Conservation (phyloP, 1,140 invertebrate genomes). For the Meloidogyne hapla region DNA sequence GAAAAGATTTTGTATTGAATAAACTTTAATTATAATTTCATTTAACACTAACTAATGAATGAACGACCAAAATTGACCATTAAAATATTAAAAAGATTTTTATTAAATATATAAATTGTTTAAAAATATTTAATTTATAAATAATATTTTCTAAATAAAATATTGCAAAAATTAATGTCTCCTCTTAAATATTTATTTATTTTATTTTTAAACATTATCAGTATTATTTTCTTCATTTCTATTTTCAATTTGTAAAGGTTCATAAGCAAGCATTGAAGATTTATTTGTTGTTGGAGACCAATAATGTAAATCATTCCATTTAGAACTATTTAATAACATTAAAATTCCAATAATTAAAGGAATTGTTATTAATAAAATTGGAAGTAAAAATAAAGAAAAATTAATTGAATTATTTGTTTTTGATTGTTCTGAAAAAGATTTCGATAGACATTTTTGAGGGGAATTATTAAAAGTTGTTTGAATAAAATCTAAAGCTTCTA, state of each 20-base stretch:
- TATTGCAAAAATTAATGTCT: too few species aligned
- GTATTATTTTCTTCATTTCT: not conserved
- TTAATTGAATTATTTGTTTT: not conserved
- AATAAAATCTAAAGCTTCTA: conserved; percentile 1
- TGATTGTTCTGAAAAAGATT: not conserved
- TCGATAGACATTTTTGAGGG: not conserved
- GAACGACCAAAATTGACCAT: too few species aligned
- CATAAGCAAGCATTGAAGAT: not conserved
- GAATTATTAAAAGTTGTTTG: not conserved
- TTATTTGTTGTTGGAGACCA: not conserved
- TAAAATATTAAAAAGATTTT: too few species aligned
- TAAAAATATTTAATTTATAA: too few species aligned
- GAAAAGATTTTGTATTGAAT: too few species aligned
- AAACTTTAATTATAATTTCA: too few species aligned
- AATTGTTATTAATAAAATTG: not conserved
- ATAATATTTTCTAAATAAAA: too few species aligned
- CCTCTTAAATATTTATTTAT: too few species aligned
- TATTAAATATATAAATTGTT: too few species aligned
- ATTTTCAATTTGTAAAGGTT: not conserved
- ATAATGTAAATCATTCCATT: not conserved
- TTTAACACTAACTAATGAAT: too few species aligned
- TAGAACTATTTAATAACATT: not conserved
- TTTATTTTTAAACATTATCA: not conserved
- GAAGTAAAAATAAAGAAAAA: not conserved
- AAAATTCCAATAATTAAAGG: not conserved